A percentile compares a stretch with the other conserved stretches of the same genome.
phyloP scores from a whole-genome alignment of 2,113 vertebrate species.

The Microcebus murinus region DNA sequence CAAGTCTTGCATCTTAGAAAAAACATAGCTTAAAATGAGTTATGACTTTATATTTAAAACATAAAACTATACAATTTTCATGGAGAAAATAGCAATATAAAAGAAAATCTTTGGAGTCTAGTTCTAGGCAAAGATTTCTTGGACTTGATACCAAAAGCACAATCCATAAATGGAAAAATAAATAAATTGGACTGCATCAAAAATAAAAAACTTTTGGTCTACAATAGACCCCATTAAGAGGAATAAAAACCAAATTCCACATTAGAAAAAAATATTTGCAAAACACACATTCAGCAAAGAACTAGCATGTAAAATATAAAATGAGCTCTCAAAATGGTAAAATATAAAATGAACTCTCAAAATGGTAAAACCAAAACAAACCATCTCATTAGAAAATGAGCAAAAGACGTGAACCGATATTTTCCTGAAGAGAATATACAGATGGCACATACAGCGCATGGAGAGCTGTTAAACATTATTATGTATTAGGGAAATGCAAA shows the following conservation, averaged over 20 bases:
- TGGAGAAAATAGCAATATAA: neutral
- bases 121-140: neutral
- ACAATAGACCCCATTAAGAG: neutral
- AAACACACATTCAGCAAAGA: neutral
- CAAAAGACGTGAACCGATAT: neutral
- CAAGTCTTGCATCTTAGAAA: neutral
- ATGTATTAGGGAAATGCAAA: neutral
- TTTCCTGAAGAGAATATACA: neutral
- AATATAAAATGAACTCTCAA: neutral
- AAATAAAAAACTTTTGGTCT: neutral
- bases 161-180: neutral
- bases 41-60: neutral
- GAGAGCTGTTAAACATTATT: neutral
- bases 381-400: neutral
- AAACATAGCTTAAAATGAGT: neutral
- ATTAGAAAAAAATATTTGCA: neutral
- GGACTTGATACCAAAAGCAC: neutral
- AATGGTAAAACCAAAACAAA: neutral
- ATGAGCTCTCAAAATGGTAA: neutral
- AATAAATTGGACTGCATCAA: neutral
- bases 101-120: neutral
- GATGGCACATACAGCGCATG: neutral
- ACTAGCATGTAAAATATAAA: neutral
- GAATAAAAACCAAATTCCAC: neutral
- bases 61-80: neutral